Evolutionary conservation across 2,113 vertebrate species (phyloP).

Genomic region (Sinocyclocheilus grahami): DNA sequence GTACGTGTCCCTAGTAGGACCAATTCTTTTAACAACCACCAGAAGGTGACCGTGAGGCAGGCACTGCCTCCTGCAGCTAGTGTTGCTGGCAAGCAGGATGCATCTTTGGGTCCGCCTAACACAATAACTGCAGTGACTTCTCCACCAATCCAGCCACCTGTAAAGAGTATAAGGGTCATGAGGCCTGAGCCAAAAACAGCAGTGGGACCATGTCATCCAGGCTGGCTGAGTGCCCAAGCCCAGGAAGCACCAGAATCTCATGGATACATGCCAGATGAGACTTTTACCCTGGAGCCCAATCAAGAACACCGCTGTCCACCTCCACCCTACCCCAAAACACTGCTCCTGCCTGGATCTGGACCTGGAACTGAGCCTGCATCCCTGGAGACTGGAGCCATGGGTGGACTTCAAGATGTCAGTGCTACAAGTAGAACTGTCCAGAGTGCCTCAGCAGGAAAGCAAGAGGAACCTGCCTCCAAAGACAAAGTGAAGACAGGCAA

Average conservation of each 20-base stretch:
- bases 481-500: slow-evolving; percentile 79
- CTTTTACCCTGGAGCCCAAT: slow-evolving; percentile 79
- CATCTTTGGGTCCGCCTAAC: slow-evolving; percentile 82
- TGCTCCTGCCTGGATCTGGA: slow-evolving; percentile 75
- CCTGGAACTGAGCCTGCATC: slow-evolving; percentile 74
- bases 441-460: slow-evolving; percentile 65
- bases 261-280: slow-evolving; percentile 74
- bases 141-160: slow-evolving; percentile 94
- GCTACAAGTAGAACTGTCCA: slow-evolving; percentile 46
- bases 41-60: slow-evolving; percentile 80
- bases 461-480: slow-evolving; percentile 67
- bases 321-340: slow-evolving; percentile 91
- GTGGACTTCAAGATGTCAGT: slow-evolving; percentile 63
- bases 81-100: slow-evolving; percentile 77
- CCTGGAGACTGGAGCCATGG: slow-evolving; percentile 69
- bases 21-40: slow-evolving; percentile 92
- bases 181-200: slow-evolving; percentile 96
- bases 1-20: slow-evolving; percentile 86
- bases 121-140: slow-evolving; percentile 93
- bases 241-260: slow-evolving; percentile 80
- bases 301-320: slow-evolving; percentile 89
- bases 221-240: slow-evolving; percentile 85
- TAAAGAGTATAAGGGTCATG: slow-evolving; percentile 95
- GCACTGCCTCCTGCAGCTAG: slow-evolving; percentile 68
- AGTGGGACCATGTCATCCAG: slow-evolving; percentile 92